A percentile compares a stretch with the other conserved stretches of the same genome.
These are phyloP conservation scores for Oscarella lobularis DNA, from an alignment of 37 sponge, comb jelly and placozoan species.

Conservation along the genomic window DNA sequence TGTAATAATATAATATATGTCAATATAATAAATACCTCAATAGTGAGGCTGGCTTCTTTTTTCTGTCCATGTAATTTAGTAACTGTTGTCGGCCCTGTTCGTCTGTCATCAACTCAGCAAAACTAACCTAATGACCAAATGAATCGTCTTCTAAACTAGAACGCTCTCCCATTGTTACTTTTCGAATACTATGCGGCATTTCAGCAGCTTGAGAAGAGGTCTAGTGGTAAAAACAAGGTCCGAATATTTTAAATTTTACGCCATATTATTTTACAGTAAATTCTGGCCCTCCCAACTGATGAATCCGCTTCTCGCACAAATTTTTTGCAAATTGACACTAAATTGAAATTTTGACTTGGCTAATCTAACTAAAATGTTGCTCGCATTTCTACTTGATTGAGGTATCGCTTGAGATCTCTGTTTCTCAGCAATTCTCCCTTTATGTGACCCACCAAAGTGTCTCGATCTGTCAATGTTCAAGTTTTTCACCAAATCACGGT, in stretches of 20 bases:
- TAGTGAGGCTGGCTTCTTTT: too few relatives aligned
- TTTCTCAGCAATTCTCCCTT: constrained; percentile 51
- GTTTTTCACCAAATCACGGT: too few relatives aligned
- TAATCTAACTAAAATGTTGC: not conserved
- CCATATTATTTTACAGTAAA: not conserved
- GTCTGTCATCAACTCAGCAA: not conserved
- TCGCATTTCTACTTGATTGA: constrained; percentile 62
- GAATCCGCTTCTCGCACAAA: constrained; percentile 46
- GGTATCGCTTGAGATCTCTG: constrained; percentile 55
- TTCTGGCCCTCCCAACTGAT: constrained; percentile 48
- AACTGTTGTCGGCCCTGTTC: not conserved
- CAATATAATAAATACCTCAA: too few relatives aligned
- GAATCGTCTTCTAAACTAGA: too few relatives aligned
- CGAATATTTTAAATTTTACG: too few relatives aligned
- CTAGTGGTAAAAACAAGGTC: too few relatives aligned
- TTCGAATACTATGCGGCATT: not conserved
- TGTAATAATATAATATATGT: too few relatives aligned
- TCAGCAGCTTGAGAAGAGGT: not conserved
- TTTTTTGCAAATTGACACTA: constrained; percentile 17
- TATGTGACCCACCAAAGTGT: not conserved
- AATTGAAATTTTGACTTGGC: not conserved
- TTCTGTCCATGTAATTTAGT: not conserved
- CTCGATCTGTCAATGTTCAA: not conserved
- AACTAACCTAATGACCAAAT: not conserved
- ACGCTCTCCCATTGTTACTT: too few relatives aligned